phyloP scores from a whole-genome alignment of 2,113 vertebrate species.

The zebrafish (Danio rerio) region DNA sequence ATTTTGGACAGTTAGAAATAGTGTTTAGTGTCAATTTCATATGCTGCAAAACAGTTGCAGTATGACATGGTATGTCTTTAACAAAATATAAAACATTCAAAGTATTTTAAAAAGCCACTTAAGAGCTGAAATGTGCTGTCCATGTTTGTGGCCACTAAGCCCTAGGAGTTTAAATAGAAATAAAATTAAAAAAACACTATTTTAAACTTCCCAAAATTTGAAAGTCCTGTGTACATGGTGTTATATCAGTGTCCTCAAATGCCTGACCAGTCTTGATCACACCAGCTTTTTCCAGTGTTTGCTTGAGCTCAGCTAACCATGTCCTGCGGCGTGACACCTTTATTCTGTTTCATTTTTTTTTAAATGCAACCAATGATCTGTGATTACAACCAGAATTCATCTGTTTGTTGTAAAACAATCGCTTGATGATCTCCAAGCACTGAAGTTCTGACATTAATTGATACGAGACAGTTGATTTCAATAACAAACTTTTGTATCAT shows the following conservation, averaged over 20 bases:
- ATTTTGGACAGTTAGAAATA: too few species aligned
- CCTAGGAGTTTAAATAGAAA: too few species aligned
- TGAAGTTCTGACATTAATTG: not conserved
- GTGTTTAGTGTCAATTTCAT: too few species aligned
- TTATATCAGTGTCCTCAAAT: not conserved
- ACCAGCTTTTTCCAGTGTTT: constrained; percentile 32
- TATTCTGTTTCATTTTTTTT: not conserved
- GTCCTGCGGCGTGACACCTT: not conserved
- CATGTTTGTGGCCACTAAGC: too few species aligned
- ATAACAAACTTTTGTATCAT: not conserved
- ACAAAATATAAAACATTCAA: too few species aligned
- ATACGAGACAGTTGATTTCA: not conserved
- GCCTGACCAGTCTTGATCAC: constrained; percentile 11
- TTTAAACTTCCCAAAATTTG: not conserved
- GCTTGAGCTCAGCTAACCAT: constrained; percentile 4
- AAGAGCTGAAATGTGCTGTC: too few species aligned
- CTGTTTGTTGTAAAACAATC: constrained; percentile 22
- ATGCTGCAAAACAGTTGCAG: too few species aligned
- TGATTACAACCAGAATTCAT: not conserved
- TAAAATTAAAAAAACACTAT: not conserved
- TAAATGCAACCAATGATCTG: not conserved
- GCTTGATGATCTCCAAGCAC: not conserved
- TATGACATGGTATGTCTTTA: too few species aligned
- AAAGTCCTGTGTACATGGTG: not conserved
- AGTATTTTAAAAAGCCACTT: too few species aligned